A percentile compares a stretch with the other conserved stretches of the same genome.
Conservation (phyloP, 53 echinoderm and acorn worm genomes). For the Holothuria scabra region DNA sequence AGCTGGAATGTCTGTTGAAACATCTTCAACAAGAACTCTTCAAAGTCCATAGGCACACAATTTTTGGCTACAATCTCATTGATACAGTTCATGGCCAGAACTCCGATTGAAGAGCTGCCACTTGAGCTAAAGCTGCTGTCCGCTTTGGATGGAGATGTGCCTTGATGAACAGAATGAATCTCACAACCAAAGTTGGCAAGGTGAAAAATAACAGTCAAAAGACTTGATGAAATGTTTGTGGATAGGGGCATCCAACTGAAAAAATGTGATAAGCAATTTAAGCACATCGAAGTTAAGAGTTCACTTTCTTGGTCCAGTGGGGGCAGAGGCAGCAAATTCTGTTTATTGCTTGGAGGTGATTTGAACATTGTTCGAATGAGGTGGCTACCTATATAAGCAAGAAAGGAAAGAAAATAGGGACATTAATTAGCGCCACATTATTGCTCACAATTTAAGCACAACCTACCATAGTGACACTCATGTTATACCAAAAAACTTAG, state of each 20-base stretch:
- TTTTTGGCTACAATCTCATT: slow-evolving; percentile 99
- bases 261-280: slow-evolving; percentile 88
- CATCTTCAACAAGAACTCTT: slow-evolving; percentile 87
- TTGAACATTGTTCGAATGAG: slow-evolving; percentile 97
- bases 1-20: slow-evolving; percentile 99
- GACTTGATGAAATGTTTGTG: slow-evolving; percentile 73
- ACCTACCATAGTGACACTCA: too few relatives aligned
- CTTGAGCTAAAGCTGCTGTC: slow-evolving; percentile 88
- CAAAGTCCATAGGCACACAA: slow-evolving; percentile 96
- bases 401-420: too few relatives aligned
- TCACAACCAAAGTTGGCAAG: slow-evolving; percentile 99
- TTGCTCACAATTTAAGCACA: too few relatives aligned
- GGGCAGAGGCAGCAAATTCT: slow-evolving; percentile 91
- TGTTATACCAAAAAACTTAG: too few relatives aligned
- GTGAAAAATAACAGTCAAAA: slow-evolving; percentile 96
- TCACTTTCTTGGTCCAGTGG: slow-evolving; percentile 98
- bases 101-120: slow-evolving; percentile 95
- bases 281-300: slow-evolving; percentile 88
- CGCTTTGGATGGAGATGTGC: slow-evolving; percentile 72
- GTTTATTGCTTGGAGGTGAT: slow-evolving; percentile 76
- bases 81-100: slow-evolving; percentile 97
- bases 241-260: slow-evolving; percentile 99
- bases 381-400: slow-evolving; percentile 72
- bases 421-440: too few relatives aligned
- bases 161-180: slow-evolving; percentile 82